A percentile compares a stretch with the other conserved stretches of the same genome.
Evolutionary conservation across 2,888 invertebrate genomes (phyloP).

Genomic region (Scrobipalpa atriplicella): DNA sequence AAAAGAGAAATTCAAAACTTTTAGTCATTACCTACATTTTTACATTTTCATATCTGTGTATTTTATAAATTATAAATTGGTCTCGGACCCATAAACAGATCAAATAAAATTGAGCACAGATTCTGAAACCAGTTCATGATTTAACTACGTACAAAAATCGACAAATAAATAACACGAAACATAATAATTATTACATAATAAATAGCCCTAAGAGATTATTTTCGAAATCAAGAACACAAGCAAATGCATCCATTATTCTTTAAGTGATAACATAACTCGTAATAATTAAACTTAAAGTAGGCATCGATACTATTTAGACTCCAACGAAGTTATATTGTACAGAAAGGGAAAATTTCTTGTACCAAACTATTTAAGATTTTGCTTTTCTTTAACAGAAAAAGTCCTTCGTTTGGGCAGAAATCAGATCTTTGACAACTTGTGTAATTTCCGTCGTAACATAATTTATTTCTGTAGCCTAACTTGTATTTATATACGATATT

Average conservation of each 20-base stretch:
- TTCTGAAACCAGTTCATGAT: background rate
- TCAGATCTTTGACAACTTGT: background rate
- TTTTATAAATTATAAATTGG: background rate
- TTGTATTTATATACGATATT: no score
- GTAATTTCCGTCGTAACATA: no score
- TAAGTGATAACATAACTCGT: background rate
- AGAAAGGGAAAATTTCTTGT: no score
- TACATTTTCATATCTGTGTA: background rate
- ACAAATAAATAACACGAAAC: conserved; percentile 38
- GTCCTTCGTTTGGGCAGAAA: background rate
- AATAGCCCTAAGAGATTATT: conserved; percentile 48
- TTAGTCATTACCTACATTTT: background rate
- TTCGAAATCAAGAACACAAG: conserved; percentile 46
- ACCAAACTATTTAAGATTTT: no score
- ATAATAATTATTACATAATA: background rate
- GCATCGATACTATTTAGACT: background rate
- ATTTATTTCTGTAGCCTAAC: no score
- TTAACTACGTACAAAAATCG: background rate
- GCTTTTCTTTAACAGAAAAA: no score
- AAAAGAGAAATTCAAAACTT: conserved; percentile 29
- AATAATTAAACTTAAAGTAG: conserved; percentile 16
- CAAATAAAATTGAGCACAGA: conserved; percentile 33
- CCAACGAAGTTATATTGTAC: background rate
- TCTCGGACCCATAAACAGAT: conserved; percentile 10
- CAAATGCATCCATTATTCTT: conserved; percentile 43